Base-by-base conservation (phyloP, 2,888 invertebrate species). In the Monochamus alternatus region DNA sequence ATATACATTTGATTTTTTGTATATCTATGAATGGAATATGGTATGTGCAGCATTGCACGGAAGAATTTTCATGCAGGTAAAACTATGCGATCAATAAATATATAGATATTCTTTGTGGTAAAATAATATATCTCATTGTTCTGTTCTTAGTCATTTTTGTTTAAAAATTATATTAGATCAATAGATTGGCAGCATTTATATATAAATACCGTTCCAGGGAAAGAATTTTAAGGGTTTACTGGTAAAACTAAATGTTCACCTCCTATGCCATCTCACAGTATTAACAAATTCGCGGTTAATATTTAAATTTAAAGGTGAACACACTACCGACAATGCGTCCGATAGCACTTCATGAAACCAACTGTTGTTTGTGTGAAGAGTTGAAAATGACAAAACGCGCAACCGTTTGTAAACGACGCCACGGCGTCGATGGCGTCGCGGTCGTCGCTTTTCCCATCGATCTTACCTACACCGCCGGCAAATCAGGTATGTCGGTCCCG, bases 321-420 rank as follows among this genome's bases (percentile, higher is more conserved):
- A 51, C 47, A 63, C 32, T 43, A 14, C 22, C 63, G 63, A 4
- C 52, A 62, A 66, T 52, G 76, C 75, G 69, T 59, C 72, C 73
- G 52, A 65, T n/a, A 73, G 52, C 80, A 85, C 85, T 82, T 82
- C 85, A 85, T 84, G 83, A 85, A 89, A 89, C 89, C 89, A 89
- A 89, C 89, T 89, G 88, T 88, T 89, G 88, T 87, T 86, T 80
- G 73, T 73, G 30, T 32, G 68, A 77, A 62, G 75, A 73, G 58
- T 59, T 22, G 69, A 55, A 38, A 69, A 69, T 69, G 69, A 78
- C 75, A 74, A 68, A 80, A 75, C 80, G 77, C 80, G 79, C 75
- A 73, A 58, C 66, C 69, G 75, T 75, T 75, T 52, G 72, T 52
- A 62, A 68, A 72, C 78, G 80, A 78, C 81, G 79, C 78, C 79